Base-by-base conservation (phyloP, 2,888 invertebrate species). In the Criorhina ranunculi region DNA sequence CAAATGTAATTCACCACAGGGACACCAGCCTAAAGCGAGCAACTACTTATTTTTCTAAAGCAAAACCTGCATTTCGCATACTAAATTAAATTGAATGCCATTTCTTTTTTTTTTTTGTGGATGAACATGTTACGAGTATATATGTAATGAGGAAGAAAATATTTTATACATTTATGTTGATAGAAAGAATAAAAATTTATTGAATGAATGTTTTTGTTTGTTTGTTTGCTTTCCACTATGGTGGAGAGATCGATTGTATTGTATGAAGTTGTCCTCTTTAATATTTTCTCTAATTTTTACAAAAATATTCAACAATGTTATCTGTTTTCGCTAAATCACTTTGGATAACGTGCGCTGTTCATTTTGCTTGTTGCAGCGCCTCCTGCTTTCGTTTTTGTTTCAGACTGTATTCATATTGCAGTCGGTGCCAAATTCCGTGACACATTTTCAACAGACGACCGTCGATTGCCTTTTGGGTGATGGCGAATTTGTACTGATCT, bases 381-480 rank as follows among this genome's bases (percentile, higher is more conserved):
- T 15, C 6, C 42, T 70, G 53, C 44, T 64, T 75, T 33, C 83
- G 67, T 40, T 85, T 76, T 17, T 62, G 76, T n/a, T 31, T 60
- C 1, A 66, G 60, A 11, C 29, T n/a, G 62, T 91, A 91, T 88
- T 91, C 91, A 19, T 90, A 92, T 87, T 94, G 94, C 33, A 97
- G 91, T 89, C 97, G 97, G 0, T 95, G 94, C 97, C 97, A 97
- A 76, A 98, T 95, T 46, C 98, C 98, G 86, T 94, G 93, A 89
- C 97, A 97, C 97, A 98, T 98, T 86, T 94, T 94, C 57, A 95
- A 92, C 57, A 97, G 92, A 59, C 95, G 93, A 62, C 91, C 92
- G 89, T 97, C 97, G 31, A 86, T 82, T 72, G 89, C 89, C 40
- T 88, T 86, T 31, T 90, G 87, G 19, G 88, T 85, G 64, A 89